Evolutionary conservation across 2,113 vertebrate genomes (phyloP), one percentile per base, ranked within the genome.

Genomic region (Bambusicola thoracicus): DNA sequence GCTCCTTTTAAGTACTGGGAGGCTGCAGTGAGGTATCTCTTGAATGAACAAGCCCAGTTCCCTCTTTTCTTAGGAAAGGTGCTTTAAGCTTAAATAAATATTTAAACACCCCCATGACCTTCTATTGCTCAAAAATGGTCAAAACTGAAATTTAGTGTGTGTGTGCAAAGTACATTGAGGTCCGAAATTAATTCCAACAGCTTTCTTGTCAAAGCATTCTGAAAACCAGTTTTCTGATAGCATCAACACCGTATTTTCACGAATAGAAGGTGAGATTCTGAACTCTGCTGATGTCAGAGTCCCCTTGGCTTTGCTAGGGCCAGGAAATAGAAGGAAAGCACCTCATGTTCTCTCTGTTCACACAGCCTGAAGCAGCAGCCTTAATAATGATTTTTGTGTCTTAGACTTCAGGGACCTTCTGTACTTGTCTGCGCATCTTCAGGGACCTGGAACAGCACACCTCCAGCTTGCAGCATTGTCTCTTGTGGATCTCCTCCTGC

Each of bases 401-500:
- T 89, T 97, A 99, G 99, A 85, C 98, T 99, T 94, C 99, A 99
- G 98, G 99, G 99, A 72, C 92, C 98, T 69, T 93, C 98, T 61
- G 79, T 98, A 40, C 96, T 99, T 65, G 94, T 98, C 61, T 99
- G 99, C 96, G 97, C 98, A 9, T 98, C 98, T 8, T 98, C 98
- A 2, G 99, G 98, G 46, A 97, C 97, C 81, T 99, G 99, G 99
- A 99, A 98, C 94, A 95, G 96, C 92, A 98, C 97, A 6, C 74
- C 96, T 24, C 99, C 99, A 36, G 80, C 96, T 65, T 99, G 99
- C 94, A 97, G 92, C 34, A 93, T 97, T 30, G 75, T 99, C 86
- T 95, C 97, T 61, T 99, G 99, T 81, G 98, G 97, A 22, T 93
- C 98, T 27, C 99, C 99, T 5, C 98, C 99, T 1, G 15, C 95